These are phyloP conservation scores for Oryzaephilus surinamensis DNA, from an alignment of 1,140 invertebrate genomes.

Conservation along the genomic window DNA sequence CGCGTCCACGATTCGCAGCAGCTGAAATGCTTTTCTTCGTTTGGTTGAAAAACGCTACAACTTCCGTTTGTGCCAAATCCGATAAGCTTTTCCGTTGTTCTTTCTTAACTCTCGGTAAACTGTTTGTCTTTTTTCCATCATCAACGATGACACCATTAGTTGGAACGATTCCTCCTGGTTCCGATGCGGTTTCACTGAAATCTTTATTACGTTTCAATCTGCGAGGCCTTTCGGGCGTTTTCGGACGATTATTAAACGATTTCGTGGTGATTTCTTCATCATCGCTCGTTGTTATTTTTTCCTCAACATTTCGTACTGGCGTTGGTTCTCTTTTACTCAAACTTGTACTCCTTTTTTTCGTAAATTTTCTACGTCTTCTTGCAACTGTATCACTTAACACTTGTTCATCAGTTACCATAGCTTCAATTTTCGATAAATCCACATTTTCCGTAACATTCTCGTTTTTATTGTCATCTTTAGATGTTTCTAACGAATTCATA, in stretches of 20 bases:
- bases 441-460: constrained; percentile 15
- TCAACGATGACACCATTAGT: neutral
- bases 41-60: constrained; percentile 23
- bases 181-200: constrained; percentile 1
- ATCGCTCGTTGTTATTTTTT: constrained; percentile 17
- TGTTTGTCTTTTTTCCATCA: constrained; percentile 2
- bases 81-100: constrained; percentile 13
- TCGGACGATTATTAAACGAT: constrained; percentile 19
- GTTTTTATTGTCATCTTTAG: constrained; percentile 12
- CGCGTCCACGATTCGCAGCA: constrained; percentile 18
- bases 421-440: constrained; percentile 23
- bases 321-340: constrained; percentile 28
- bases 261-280: constrained; percentile 13
- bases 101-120: constrained; percentile 1
- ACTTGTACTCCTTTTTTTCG: constrained; percentile 40
- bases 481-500: constrained; percentile 25
- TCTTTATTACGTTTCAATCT: constrained; percentile 13
- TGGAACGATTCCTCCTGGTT: constrained; percentile 3
- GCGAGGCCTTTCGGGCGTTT: constrained; percentile 20
- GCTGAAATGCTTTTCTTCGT: constrained; percentile 23
- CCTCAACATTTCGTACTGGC: constrained; percentile 19
- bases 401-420: constrained; percentile 37
- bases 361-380: constrained; percentile 41
- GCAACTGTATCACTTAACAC: constrained; percentile 37
- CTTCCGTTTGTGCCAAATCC: constrained; percentile 25